phyloP scores from a whole-genome alignment of 2,113 vertebrate species.

The Gymnogyps californianus region DNA sequence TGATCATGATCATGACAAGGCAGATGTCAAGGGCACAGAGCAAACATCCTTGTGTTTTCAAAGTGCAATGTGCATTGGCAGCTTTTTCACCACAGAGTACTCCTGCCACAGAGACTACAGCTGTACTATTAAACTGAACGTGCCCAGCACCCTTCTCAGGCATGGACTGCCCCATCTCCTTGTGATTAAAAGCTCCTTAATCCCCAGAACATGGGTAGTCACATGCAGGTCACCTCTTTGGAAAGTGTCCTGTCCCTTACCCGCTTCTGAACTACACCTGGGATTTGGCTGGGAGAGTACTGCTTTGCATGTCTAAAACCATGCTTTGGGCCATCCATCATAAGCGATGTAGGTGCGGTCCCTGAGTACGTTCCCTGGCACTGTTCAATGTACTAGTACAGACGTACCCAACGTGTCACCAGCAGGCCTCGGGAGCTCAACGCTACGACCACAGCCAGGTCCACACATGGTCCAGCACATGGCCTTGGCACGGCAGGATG shows the following conservation, averaged over 20 bases:
- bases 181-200: neutral
- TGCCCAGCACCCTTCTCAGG: neutral
- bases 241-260: neutral
- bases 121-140: neutral
- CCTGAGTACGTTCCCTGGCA: rapidly evolving
- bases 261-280: neutral
- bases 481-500: neutral
- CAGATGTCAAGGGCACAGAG: neutral
- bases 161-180: neutral
- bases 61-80: neutral
- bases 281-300: neutral
- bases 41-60: neutral
- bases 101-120: neutral
- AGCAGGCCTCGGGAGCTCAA: rapidly evolving
- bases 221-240: neutral
- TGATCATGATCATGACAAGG: neutral
- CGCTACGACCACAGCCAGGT: neutral
- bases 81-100: neutral
- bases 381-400: neutral
- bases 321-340: neutral
- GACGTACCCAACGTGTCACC: neutral
- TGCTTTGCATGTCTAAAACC: neutral
- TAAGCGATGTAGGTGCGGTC: neutral
- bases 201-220: neutral
- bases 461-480: neutral